Evolutionary conservation across 2,797 vertebrate species (phyloP), one percentile per base, ranked within the genome.

Genomic region (Hyperoplus immaculatus): DNA sequence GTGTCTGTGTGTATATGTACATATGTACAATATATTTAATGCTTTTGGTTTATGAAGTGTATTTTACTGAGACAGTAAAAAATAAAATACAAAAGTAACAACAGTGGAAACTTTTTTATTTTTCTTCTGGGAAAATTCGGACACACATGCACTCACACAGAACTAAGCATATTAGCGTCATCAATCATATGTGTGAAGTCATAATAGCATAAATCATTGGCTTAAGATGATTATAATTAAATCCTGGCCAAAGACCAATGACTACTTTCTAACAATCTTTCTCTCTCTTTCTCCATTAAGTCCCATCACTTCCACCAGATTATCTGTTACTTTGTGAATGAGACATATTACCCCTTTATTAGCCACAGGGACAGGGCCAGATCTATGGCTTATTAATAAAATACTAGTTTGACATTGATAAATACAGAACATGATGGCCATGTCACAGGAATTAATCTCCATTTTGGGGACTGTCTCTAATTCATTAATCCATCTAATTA

Each of bases 401-500:
- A 93, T 77, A 90, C 83, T 89, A 59, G 59, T 82, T 86, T 90
- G 94, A 92, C 94, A 90, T 76, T 94, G 94, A 95, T 90, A 82
- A 93, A 95, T 94, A 91, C 81, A 75, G 71, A 89, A 93, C 86
- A 91, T 87, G 84, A 89, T 88, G 87, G 64, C 81, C 78, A 78
- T 66, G 82, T 91, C 89, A 77, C 47, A 78, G 71, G 80, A 85
- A 94, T 93, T 92, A 90, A 93, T 94, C 90, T 93, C 88, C 84
- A 93, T 93, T 94, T 86, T 59, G 55, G 46, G 69, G 78, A 90
- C 91, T 82, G 86, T 90, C 89, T 84, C 73, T 79, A 78, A 90
- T 92, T 93, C 90, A 93, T 94, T 92, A 93, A 92, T 92, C 83
- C 79, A 76, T 85, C 83, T 92, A 89, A 92, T 94, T 85, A 91